Evolutionary conservation across 2,797 vertebrate species (phyloP).

Genomic region (Hypotaenidia okinawae): DNA sequence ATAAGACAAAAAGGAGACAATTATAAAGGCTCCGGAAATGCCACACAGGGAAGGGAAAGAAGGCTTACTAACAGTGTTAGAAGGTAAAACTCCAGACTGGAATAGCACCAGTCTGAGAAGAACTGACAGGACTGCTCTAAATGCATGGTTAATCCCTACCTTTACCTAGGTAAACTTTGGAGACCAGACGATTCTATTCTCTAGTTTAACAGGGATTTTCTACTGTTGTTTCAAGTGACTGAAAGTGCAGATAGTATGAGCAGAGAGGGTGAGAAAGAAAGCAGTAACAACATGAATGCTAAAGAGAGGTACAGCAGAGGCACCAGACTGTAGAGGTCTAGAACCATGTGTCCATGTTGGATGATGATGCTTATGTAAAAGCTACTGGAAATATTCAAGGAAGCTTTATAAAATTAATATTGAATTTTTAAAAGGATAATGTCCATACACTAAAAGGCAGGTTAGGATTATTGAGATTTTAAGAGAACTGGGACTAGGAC

Average conservation of each 20-base stretch:
- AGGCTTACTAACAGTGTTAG: neutral
- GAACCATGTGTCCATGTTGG: neutral
- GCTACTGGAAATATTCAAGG: neutral
- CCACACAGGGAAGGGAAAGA: neutral
- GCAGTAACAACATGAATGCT: neutral
- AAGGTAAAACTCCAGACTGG: neutral
- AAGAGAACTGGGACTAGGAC: neutral
- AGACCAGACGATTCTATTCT: neutral
- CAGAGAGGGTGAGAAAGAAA: neutral
- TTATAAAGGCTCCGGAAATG: neutral
- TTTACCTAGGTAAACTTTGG: neutral
- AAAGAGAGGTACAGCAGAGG: neutral
- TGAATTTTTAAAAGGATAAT: neutral
- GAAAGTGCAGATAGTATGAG: neutral
- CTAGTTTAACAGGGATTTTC: neutral
- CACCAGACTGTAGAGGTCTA: neutral
- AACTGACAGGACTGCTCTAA: neutral
- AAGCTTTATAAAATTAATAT: neutral
- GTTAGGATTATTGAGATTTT: neutral
- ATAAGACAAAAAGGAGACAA: neutral
- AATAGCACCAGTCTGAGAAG: neutral
- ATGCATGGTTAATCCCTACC: neutral
- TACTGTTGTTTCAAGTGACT: neutral
- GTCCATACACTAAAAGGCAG: neutral
- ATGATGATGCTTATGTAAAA: neutral